phyloP scores from a whole-genome alignment of 2,113 vertebrate genomes.

The Osmerus mordax region DNA sequence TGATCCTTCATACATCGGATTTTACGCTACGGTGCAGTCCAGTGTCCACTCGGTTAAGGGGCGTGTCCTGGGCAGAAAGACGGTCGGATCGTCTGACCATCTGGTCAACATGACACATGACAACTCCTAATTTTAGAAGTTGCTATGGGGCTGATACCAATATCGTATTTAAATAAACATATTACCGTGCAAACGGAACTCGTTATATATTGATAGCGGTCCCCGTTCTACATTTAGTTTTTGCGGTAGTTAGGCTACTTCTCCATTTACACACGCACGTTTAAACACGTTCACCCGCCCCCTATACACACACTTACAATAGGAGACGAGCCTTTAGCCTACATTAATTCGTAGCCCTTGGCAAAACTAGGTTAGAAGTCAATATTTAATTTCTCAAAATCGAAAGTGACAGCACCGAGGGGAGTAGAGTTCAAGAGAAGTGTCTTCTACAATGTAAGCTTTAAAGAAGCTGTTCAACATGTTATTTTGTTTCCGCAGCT shows the following conservation, averaged over 20 bases:
- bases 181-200: too few species aligned
- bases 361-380: slow-evolving; percentile 36
- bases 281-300: background rate
- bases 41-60: slow-evolving; percentile 53
- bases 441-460: too few species aligned
- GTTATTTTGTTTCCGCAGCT: too few species aligned
- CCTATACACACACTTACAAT: too few species aligned
- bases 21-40: slow-evolving; percentile 57
- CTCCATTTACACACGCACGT: background rate
- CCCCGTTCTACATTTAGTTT: too few species aligned
- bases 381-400: slow-evolving; percentile 48
- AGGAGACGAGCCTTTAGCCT: background rate
- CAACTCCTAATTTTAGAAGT: slow-evolving; percentile 70
- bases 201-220: too few species aligned
- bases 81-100: slow-evolving; percentile 44
- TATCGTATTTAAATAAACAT: too few species aligned
- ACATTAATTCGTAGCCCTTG: background rate
- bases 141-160: background rate
- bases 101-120: slow-evolving; percentile 53
- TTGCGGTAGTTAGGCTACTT: too few species aligned
- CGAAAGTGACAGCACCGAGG: slow-evolving; percentile 5
- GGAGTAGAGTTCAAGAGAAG: too few species aligned
- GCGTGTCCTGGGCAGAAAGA: slow-evolving; percentile 58
- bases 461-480: too few species aligned
- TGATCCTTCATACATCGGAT: slow-evolving; percentile 42